Evolutionary conservation across 1,140 invertebrate genomes (phyloP).

Genomic region (Nephotettix cincticeps): DNA sequence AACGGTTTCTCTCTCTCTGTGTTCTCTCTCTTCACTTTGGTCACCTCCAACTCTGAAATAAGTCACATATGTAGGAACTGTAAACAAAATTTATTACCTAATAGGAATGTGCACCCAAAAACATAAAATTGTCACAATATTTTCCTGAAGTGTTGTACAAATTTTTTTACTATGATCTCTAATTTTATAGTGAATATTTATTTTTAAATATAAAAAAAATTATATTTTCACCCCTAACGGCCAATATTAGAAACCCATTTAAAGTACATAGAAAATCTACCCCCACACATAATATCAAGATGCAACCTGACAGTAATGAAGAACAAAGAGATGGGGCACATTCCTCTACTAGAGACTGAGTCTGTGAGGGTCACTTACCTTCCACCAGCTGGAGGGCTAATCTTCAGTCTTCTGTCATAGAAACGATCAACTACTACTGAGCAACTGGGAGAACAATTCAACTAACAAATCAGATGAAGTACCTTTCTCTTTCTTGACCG

Average conservation of each 20-base stretch:
- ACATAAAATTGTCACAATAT: too few relatives aligned
- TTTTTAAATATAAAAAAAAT: too few relatives aligned
- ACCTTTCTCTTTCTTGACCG: conserved; percentile 37
- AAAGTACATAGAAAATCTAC: too few relatives aligned
- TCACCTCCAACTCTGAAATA: not conserved
- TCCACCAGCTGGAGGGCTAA: not conserved
- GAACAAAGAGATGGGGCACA: conserved; percentile 41
- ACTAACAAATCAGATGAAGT: conserved; percentile 33
- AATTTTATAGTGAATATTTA: too few relatives aligned
- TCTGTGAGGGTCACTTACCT: conserved; percentile 28
- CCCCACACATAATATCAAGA: not conserved
- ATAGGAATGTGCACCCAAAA: conserved; percentile 15
- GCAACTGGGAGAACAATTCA: not conserved
- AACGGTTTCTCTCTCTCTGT: conserved; percentile 11
- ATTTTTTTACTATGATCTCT: too few relatives aligned
- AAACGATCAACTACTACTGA: not conserved
- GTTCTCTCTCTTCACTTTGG: not conserved
- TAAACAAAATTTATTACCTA: not conserved
- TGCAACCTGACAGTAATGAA: not conserved
- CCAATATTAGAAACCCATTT: too few relatives aligned
- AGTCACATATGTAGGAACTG: too few relatives aligned
- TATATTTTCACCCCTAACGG: too few relatives aligned
- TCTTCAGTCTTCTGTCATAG: not conserved
- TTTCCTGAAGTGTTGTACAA: too few relatives aligned
- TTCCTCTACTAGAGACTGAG: conserved; percentile 36